Percentiles rank a stretch among this genome's conserved stretches.
phyloP scores from a whole-genome alignment of 2,113 vertebrate species.

The Asarcornis scutulata region DNA sequence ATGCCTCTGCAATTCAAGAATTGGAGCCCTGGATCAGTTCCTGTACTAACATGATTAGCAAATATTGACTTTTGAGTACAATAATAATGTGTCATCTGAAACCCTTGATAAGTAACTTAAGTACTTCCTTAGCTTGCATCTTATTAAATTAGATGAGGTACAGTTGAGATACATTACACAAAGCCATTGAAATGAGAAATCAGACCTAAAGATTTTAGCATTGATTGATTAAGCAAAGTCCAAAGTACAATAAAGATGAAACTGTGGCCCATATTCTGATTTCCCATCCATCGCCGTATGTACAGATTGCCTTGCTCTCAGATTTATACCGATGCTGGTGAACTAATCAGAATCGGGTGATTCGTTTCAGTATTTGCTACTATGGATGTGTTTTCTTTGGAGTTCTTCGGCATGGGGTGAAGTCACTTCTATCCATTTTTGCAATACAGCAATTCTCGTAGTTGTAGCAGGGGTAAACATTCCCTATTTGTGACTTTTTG shows the following conservation, averaged over 20 bases:
- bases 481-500: constrained; percentile 63
- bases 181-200: constrained; percentile 76
- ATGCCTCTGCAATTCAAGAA: constrained; percentile 78
- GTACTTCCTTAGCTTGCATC: constrained; percentile 83
- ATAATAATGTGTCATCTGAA: constrained; percentile 85
- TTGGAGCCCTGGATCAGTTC: constrained; percentile 79
- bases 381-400: constrained; percentile 24
- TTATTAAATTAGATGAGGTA: constrained; percentile 82
- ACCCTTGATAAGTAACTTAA: constrained; percentile 84
- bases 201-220: constrained; percentile 79
- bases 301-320: neutral
- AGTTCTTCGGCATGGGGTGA: neutral
- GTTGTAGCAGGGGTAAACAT: constrained; percentile 60
- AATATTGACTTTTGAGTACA: constrained; percentile 85
- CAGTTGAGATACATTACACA: constrained; percentile 69
- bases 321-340: neutral
- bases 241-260: constrained; percentile 59
- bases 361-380: constrained; percentile 5
- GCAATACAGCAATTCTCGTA: constrained; percentile 45
- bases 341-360: neutral
- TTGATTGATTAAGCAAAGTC: constrained; percentile 78
- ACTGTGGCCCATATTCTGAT: neutral
- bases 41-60: constrained; percentile 84
- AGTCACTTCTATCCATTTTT: constrained; percentile 29
- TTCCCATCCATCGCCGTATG: neutral